Percentiles rank a stretch among this genome's conserved stretches.
Conservation (phyloP, 2,797 vertebrate genomes). For the Liparis tanakae region DNA sequence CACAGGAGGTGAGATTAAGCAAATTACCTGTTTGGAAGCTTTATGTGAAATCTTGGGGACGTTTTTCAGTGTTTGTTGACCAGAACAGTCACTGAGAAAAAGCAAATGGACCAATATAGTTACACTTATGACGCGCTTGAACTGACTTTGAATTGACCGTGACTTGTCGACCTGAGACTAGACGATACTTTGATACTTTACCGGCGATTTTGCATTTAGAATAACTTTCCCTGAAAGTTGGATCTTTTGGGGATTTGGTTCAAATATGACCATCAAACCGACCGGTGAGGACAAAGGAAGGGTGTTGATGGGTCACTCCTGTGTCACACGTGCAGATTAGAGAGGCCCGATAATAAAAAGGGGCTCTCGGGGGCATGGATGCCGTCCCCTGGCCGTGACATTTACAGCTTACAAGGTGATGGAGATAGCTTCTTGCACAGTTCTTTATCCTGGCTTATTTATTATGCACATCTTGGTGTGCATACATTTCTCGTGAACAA, state of each 20-base stretch:
- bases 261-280: conserved; percentile 21
- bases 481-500: conserved; percentile 19
- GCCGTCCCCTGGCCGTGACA: conserved; percentile 10
- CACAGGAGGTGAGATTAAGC: not conserved
- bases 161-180: conserved; percentile 21
- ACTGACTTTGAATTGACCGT: not conserved
- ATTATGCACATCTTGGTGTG: conserved; percentile 8
- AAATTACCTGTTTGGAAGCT: conserved; percentile 3
- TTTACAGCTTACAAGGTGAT: conserved; percentile 5
- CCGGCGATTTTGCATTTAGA: not conserved
- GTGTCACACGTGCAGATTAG: conserved; percentile 19
- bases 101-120: not conserved
- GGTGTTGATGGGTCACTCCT: not conserved
- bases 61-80: conserved; percentile 1
- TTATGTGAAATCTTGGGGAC: not conserved
- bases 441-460: conserved; percentile 34
- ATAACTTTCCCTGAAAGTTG: not conserved
- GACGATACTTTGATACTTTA: conserved; percentile 16
- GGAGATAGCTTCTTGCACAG: conserved; percentile 20
- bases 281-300: not conserved
- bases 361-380: conserved; percentile 4
- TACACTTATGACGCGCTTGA: not conserved
- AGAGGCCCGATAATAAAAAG: conserved; percentile 6
- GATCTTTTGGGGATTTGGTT: conserved; percentile 14
- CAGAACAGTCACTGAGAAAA: not conserved